Base-by-base conservation (phyloP, 2,113 vertebrate genomes). In the Ornithorhynchus anatinus region DNA sequence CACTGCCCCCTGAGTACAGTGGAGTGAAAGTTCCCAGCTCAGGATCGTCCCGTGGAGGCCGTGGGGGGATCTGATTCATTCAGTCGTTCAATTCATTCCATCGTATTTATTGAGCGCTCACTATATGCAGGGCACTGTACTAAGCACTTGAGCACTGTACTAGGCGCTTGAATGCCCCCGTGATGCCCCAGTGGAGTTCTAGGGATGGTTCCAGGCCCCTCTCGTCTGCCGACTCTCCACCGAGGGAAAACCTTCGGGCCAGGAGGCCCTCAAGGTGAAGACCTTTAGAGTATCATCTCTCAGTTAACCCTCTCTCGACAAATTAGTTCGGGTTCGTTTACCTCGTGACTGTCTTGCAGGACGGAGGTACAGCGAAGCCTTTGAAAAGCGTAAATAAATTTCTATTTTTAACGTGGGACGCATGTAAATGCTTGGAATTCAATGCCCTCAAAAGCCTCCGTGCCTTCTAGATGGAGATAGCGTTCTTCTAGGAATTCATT, bases 391-490 rank as follows among this genome's bases (percentile, higher is more conserved):
- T 48, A 48, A 48, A 27, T 48, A 48, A 50, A 29, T 29, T 50
- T 23, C 47, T 50, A 50, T 10, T 50, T 50, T 50, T 50, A 17
- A 27, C 19, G 25, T 50, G 8, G 47, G 25, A n/a, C 8, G 3
- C 12, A 48, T 40, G 20, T 22, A 16, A 54, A 7, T 36, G 23
- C 38, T 27, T 13, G 54, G 53, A 50, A 43, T 11, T 25, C 42
- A 2, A 12, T 33, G 12, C 3, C 0, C 5, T 33, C 1, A 13
- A 3, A 1, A 1, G 23, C 40, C 33, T 1, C 1, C 4, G 23
- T 9, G 12, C 27, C 37, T 2, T 22, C 47, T 50, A 27, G 25
- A 17, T 27, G 15, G 23, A 29, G 25, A 50, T 50, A 50, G 25
- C 19, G 25, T 50, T 19, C 47, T 29, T 27, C 25, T 50, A 50